These are phyloP conservation scores for Morinoia aosen DNA, from an alignment of 2,888 invertebrate genomes.

Conservation along the genomic window DNA sequence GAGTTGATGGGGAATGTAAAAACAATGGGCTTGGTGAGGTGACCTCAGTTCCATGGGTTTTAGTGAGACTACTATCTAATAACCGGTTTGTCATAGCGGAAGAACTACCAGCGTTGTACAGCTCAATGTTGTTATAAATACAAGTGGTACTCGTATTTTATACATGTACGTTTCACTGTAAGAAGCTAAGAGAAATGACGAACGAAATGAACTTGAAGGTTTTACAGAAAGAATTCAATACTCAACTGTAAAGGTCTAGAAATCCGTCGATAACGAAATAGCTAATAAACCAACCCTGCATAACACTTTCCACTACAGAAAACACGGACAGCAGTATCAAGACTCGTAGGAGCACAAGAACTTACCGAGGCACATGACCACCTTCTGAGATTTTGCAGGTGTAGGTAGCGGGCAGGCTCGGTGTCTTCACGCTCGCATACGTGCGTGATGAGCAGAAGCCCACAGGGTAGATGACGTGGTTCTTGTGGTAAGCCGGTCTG, in stretches of 20 bases:
- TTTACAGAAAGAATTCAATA: too few relatives aligned
- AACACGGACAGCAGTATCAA: background rate
- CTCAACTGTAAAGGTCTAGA: background rate
- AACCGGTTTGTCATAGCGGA: too few relatives aligned
- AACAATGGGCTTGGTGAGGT: too few relatives aligned
- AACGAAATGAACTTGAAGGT: too few relatives aligned
- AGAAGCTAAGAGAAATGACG: too few relatives aligned
- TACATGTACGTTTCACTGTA: too few relatives aligned
- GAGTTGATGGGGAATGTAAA: too few relatives aligned
- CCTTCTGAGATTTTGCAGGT: constrained; percentile 86
- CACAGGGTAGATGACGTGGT: constrained; percentile 82
- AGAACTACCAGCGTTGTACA: too few relatives aligned
- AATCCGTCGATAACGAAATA: background rate
- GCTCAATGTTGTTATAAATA: too few relatives aligned
- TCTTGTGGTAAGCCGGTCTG: constrained; percentile 79
- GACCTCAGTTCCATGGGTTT: too few relatives aligned
- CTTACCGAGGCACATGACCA: constrained; percentile 79
- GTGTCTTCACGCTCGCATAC: constrained; percentile 81
- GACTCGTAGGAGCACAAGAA: background rate
- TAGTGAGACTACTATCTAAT: too few relatives aligned
- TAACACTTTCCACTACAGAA: background rate
- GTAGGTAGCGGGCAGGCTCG: constrained; percentile 80
- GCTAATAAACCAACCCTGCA: background rate
- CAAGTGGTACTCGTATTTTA: too few relatives aligned
- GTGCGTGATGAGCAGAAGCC: constrained; percentile 84